Evolutionary conservation across 2,888 invertebrate genomes (phyloP), one percentile per base, ranked within the genome.

Genomic region (Pandemis heparana): DNA sequence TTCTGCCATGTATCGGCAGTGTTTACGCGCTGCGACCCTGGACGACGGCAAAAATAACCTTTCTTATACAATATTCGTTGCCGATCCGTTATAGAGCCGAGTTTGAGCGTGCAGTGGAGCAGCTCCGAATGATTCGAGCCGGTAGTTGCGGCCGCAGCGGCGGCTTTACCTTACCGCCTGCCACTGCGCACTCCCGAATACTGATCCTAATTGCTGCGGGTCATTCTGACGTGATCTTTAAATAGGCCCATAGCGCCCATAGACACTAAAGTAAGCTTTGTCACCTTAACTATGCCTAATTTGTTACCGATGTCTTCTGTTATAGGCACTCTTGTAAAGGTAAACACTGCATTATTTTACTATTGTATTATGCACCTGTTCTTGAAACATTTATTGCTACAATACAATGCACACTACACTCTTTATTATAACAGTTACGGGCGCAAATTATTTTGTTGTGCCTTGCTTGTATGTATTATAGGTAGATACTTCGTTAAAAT

Each of bases 1-100:
- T 79, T 77, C 77, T 76, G 72, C 78, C 77, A 77, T 77, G 77
- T 79, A 77, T 75, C 77, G 77, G 77, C 80, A 80, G 80, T 83
- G 80, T 84, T 83, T 83, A 79, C 78, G 78, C 80, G 76, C 72
- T 76, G 78, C 78, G 83, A 80, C 84, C 83, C 81, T 87, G 84
- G 81, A 77, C 81, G 79, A 72, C 76, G 79, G 79, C 84, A 77
- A 82, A 86, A 85, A 86, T 85, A 85, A 82, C 81, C 79, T 83
- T 82, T 85, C 83, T 83, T 80, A 80, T 79, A 83, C 82, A 83
- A 79, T 83, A 83, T 83, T 80, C 79, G 79, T 79, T 83, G 78
- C 79, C 76, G 78, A 76, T 77, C 77, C 77, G 80, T 81, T 82
- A 79, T 78, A 79, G 71, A 71, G 75, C 74, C 75, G 70, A 53